Evolutionary conservation across 2,797 vertebrate genomes (phyloP).

Genomic region (Pogonophryne albipinna): DNA sequence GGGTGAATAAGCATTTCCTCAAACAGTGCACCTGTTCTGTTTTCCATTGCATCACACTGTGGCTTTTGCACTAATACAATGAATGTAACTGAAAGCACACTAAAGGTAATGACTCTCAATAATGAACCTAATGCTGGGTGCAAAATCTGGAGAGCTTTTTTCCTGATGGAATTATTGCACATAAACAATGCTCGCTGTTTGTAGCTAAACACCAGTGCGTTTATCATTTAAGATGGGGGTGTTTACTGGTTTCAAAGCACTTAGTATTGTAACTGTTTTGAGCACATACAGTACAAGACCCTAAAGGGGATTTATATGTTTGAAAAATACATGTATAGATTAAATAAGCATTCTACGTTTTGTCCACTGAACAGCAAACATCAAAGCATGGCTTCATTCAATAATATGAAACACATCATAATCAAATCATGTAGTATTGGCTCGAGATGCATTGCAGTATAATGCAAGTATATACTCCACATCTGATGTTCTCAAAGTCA

Average conservation of each 20-base stretch:
- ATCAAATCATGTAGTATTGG: background rate
- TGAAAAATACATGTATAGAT: slow-evolving; percentile 11
- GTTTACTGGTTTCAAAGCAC: slow-evolving; percentile 14
- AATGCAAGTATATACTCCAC: background rate
- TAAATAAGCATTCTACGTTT: background rate
- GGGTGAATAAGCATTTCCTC: slow-evolving; percentile 48
- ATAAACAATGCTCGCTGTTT: background rate
- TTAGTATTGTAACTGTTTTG: background rate
- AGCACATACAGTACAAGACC: background rate
- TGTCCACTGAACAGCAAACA: background rate
- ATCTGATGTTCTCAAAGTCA: too few relatives aligned
- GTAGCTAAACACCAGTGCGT: background rate
- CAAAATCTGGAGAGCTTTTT: slow-evolving; percentile 12
- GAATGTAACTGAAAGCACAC: background rate
- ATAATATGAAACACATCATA: background rate
- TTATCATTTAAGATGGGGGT: slow-evolving; percentile 1
- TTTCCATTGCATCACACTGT: slow-evolving; percentile 52
- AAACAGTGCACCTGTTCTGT: slow-evolving; percentile 49
- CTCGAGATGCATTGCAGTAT: background rate
- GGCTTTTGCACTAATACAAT: slow-evolving; percentile 12
- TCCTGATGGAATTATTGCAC: slow-evolving; percentile 7
- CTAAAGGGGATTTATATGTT: background rate
- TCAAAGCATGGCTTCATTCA: background rate
- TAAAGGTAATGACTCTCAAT: slow-evolving; percentile 22
- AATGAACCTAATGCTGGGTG: background rate